Evolutionary conservation across 2,797 vertebrate genomes (phyloP), one percentile per base, ranked within the genome.

Genomic region (Astyanax mexicanus): DNA sequence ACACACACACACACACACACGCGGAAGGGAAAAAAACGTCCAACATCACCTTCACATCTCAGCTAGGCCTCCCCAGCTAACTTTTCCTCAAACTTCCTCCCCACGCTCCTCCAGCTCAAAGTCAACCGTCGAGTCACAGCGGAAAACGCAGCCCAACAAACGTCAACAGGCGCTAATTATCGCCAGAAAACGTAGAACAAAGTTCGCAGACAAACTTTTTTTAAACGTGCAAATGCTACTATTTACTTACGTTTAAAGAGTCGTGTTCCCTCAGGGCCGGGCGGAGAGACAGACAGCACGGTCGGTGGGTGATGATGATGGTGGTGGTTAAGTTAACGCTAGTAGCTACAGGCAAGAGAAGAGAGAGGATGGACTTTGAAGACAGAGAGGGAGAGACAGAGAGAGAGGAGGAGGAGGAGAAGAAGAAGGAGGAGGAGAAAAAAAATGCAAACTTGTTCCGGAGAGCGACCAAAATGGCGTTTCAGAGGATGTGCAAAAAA

Each of bases 381-480:
- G 49, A 58, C 77, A 37, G 49, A 58, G 77, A 37, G 44, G 17
- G 49, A 61, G 76, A 66, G 10, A 19, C 4, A n/a, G 44, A 17
- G 44, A 12, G 42, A 13, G 45, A 19, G 45, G 15, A 1, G 8
- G 4, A n/a, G 49, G 45, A 19, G 21, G 19, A 9, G 10, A 19
- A 10, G 21, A n/a, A 11, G 6, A 54, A 27, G 61, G 27, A 55
- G 27, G 71, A 65, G 37, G 29, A 72, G 82, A 86, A 83, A 91
- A 92, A 87, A 83, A 91, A 92, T 89, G 91, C 92, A 94, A 95
- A 96, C 88, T 96, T 93, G 94, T 95, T 95, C 94, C 94, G 93
- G 91, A 93, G 93, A 93, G 92, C 67, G 96, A 95, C 95, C 95
- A 98, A 98, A 96, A 98, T 98, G 96, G 96, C 96, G 96, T 96